A percentile compares a stretch with the other conserved stretches of the same genome.
Conservation (phyloP, 64 coral and sea anemone genomes). For the Hydrozoanthus tunicans region DNA sequence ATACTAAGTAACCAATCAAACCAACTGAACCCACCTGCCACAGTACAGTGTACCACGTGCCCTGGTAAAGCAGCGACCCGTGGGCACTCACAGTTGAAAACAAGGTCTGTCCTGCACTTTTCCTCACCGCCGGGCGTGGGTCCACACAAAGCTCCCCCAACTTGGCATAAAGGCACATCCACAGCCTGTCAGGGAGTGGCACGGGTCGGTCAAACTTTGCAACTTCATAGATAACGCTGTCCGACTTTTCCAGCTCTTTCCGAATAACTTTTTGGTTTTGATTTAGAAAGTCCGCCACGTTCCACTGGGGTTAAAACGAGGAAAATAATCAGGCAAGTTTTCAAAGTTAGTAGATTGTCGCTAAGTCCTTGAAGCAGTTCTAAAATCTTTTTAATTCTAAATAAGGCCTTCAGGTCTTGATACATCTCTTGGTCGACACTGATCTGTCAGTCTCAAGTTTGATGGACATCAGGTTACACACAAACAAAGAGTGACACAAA, state of each 20-base stretch:
- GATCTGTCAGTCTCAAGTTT: no score
- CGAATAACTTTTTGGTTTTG: constrained; percentile 87
- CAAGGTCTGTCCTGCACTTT: constrained; percentile 98
- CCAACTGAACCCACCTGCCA: constrained; percentile 64
- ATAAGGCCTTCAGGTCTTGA: no score
- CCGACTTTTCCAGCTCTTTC: constrained; percentile 56
- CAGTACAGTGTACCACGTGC: constrained; percentile 93
- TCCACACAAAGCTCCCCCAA: constrained; percentile 98
- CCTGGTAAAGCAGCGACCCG: constrained; percentile 85
- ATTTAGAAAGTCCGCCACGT: constrained; percentile 94
- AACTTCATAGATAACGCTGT: constrained; percentile 56
- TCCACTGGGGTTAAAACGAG: constrained; percentile 67
- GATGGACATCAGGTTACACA: neutral
- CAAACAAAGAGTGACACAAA: neutral
- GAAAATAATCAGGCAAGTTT: neutral
- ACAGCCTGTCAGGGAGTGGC: constrained; percentile 83
- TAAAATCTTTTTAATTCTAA: no score
- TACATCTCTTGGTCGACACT: no score
- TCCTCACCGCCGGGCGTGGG: constrained; percentile 89
- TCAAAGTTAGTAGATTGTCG: neutral
- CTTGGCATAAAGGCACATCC: constrained; percentile 98
- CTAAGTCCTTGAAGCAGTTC: no score
- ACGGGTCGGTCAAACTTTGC: constrained; percentile 84
- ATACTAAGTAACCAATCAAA: neutral
- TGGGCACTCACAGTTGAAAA: constrained; percentile 98